Percentiles rank a stretch among this genome's conserved stretches.
Conservation (phyloP, 2,113 vertebrate species). For the Phainopepla nitens region DNA sequence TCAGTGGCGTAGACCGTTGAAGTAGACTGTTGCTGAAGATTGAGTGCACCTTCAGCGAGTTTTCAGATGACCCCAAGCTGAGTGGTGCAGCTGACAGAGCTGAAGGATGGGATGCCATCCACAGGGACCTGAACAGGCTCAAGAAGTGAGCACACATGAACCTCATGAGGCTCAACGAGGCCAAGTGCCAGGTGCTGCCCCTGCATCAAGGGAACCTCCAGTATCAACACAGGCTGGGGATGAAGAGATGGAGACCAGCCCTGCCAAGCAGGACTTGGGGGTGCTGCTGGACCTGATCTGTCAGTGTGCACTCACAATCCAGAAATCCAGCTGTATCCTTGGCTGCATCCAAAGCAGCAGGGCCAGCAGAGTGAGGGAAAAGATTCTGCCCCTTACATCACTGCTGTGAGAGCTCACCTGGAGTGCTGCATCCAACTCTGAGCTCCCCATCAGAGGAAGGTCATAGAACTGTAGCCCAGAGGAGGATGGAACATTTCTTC, state of each 20-base stretch:
- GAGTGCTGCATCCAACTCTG: background rate
- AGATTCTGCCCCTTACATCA: background rate
- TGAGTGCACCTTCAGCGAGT: background rate
- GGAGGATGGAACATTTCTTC: background rate
- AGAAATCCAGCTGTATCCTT: background rate
- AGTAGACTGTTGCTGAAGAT: too few relatives aligned
- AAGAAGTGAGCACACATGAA: rapidly evolving
- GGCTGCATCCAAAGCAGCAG: rapidly evolving
- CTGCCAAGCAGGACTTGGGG: background rate
- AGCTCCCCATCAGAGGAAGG: rapidly evolving
- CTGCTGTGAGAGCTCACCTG: background rate
- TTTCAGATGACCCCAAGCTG: background rate
- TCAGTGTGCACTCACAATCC: background rate
- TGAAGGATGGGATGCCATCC: background rate
- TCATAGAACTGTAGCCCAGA: background rate
- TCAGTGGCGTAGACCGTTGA: background rate
- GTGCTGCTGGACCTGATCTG: background rate
- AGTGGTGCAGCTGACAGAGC: rapidly evolving
- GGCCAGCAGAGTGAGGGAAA: background rate
- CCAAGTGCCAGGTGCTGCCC: background rate
- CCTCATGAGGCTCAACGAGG: background rate
- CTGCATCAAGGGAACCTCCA: rapidly evolving
- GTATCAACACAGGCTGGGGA: background rate
- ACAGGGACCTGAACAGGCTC: background rate
- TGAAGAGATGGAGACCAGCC: background rate